Conservation (phyloP, 2,797 vertebrate species). For the Eospalax fontanierii region DNA sequence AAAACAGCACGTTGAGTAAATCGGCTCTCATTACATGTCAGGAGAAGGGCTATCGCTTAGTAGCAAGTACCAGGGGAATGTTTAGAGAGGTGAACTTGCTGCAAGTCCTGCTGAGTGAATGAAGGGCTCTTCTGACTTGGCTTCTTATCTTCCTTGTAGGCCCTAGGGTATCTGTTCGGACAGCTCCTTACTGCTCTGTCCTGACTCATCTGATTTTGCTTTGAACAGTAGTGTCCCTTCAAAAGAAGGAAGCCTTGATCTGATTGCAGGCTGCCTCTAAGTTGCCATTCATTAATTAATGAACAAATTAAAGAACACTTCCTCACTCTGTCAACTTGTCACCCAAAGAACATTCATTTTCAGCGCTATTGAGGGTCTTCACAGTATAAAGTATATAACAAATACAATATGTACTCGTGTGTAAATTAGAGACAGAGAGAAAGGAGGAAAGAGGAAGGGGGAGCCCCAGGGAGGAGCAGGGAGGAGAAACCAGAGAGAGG, state of each 20-base stretch:
- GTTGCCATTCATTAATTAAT: slow-evolving; percentile 31
- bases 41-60: background rate
- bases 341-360: slow-evolving; percentile 57
- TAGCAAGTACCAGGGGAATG: background rate
- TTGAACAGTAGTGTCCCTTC: background rate
- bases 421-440: background rate
- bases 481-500: no score
- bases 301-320: slow-evolving; percentile 38
- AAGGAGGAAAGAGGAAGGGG: background rate
- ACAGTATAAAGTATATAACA: background rate
- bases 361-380: background rate
- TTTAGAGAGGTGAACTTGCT: background rate
- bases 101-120: background rate
- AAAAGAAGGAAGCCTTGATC: slow-evolving; percentile 7
- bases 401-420: background rate
- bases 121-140: background rate
- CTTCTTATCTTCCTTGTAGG: background rate
- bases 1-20: background rate
- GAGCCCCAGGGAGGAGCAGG: background rate
- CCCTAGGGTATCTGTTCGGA: no score
- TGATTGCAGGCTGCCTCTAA: background rate
- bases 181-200: no score
- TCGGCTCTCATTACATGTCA: background rate
- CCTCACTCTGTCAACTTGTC: slow-evolving; percentile 36
- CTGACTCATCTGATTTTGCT: background rate